Evolutionary conservation across 2,113 vertebrate species (phyloP).

Genomic region (Lepisosteus oculatus): DNA sequence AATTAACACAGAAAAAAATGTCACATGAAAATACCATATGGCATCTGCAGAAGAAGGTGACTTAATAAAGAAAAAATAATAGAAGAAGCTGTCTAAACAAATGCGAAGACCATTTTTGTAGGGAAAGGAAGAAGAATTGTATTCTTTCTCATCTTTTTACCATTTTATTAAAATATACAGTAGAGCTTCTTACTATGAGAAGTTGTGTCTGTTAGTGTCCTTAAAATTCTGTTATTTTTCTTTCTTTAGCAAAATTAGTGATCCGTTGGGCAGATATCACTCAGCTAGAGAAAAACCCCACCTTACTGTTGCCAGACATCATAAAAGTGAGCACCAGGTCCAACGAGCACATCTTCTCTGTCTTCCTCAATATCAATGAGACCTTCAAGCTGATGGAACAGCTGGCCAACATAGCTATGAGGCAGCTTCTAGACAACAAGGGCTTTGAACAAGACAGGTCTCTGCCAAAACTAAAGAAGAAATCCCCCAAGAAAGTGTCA

Average conservation of each 20-base stretch:
- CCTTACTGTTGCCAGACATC: constrained; percentile 84
- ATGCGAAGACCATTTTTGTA: too few species aligned
- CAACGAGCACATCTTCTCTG: constrained; percentile 88
- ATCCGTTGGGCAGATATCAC: constrained; percentile 97
- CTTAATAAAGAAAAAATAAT: too few species aligned
- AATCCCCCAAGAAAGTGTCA: constrained; percentile 92
- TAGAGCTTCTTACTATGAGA: too few species aligned
- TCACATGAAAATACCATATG: too few species aligned
- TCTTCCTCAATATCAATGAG: constrained; percentile 95
- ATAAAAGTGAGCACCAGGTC: constrained; percentile 91
- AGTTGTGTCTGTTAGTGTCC: too few species aligned
- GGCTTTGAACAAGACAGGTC: constrained; percentile 93
- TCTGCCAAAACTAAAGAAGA: constrained; percentile 93
- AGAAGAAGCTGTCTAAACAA: too few species aligned
- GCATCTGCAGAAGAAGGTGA: too few species aligned
- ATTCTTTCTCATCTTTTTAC: too few species aligned
- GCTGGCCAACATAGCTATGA: constrained; percentile 97
- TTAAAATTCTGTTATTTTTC: neutral
- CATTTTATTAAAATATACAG: too few species aligned
- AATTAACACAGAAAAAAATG: too few species aligned
- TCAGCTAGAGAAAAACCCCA: constrained; percentile 91
- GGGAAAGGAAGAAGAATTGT: too few species aligned
- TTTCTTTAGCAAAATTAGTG: constrained; percentile 81
- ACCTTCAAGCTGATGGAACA: constrained; percentile 97
- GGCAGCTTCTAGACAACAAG: constrained; percentile 93